Conservation (phyloP, 1,140 invertebrate species). For the Carposina sasakii region DNA sequence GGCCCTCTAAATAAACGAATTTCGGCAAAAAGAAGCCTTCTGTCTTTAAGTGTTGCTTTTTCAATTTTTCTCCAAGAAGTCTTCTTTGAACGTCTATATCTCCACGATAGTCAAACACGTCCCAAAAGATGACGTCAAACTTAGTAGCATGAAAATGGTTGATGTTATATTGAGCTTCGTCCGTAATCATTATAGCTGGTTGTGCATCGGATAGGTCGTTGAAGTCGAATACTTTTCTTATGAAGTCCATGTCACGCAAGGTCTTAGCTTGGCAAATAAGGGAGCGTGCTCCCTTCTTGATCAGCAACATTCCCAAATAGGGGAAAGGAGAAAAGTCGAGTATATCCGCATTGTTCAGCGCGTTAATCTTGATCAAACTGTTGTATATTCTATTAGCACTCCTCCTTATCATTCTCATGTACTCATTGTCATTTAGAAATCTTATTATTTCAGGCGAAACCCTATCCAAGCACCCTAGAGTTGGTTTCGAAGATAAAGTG, state of each 20-base stretch:
- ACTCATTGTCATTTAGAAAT: conserved; percentile 74
- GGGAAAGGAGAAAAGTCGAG: conserved; percentile 69
- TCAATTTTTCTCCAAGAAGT: conserved; percentile 37
- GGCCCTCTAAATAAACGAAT: conserved; percentile 39
- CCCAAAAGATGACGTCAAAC: conserved; percentile 53
- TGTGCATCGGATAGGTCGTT: conserved; percentile 49
- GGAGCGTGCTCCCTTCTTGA: conserved; percentile 52
- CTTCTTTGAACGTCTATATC: conserved; percentile 41
- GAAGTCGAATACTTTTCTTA: conserved; percentile 44
- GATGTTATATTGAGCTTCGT: conserved; percentile 36
- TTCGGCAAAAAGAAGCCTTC: conserved; percentile 52
- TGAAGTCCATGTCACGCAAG: conserved; percentile 44
- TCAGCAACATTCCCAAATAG: conserved; percentile 63
- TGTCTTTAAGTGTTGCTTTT: conserved; percentile 31
- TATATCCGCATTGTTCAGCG: conserved; percentile 40
- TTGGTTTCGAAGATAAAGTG: conserved; percentile 38
- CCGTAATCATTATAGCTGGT: conserved; percentile 44
- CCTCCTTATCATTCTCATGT: conserved; percentile 50
- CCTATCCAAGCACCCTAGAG: conserved; percentile 39
- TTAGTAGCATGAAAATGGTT: conserved; percentile 37
- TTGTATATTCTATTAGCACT: conserved; percentile 46
- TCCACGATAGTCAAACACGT: conserved; percentile 46
- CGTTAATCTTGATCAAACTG: conserved; percentile 44
- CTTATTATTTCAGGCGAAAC: conserved; percentile 65
- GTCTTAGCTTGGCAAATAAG: conserved; percentile 53